Evolutionary conservation across 2,888 invertebrate genomes (phyloP).

Genomic region (Diarsia mendica): DNA sequence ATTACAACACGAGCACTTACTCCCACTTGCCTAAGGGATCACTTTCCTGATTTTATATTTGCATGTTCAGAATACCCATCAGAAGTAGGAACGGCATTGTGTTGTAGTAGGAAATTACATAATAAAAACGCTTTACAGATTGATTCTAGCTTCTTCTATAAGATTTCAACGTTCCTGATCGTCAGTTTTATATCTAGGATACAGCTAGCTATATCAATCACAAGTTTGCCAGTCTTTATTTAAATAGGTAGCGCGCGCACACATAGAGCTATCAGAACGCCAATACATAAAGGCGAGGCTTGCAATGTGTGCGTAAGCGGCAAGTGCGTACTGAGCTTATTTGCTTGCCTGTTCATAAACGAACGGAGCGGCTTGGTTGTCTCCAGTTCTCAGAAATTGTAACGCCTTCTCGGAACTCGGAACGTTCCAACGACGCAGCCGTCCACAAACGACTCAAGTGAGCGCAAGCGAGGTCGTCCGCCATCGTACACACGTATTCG

Average conservation of each 20-base stretch:
- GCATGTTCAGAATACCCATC: background rate
- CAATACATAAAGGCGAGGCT: slow-evolving; percentile 54
- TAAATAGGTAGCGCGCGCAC: slow-evolving; percentile 57
- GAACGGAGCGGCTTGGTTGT: slow-evolving; percentile 86
- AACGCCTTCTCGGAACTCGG: slow-evolving; percentile 90
- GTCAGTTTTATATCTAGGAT: slow-evolving; percentile 11
- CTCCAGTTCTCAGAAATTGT: slow-evolving; percentile 89
- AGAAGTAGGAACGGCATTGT: background rate
- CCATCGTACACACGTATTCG: slow-evolving; percentile 77
- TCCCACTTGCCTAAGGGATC: slow-evolving; percentile 56
- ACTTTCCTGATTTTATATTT: slow-evolving; percentile 45
- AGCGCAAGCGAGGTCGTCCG: slow-evolving; percentile 88
- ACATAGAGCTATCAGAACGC: slow-evolving; percentile 53
- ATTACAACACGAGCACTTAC: slow-evolving; percentile 79
- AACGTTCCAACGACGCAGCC: slow-evolving; percentile 86
- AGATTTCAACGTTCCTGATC: slow-evolving; percentile 10
- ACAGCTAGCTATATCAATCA: slow-evolving; percentile 40
- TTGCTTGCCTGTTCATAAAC: slow-evolving; percentile 84
- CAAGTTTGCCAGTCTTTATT: slow-evolving; percentile 54
- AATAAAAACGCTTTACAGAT: background rate
- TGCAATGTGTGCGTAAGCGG: slow-evolving; percentile 69
- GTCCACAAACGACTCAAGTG: slow-evolving; percentile 83
- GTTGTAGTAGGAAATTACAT: background rate
- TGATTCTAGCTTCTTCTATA: slow-evolving; percentile 11
- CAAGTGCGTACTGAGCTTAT: slow-evolving; percentile 84